These are phyloP conservation scores for Orientallactaga sibirica DNA, from an alignment of 2,797 vertebrate genomes.

Conservation along the genomic window DNA sequence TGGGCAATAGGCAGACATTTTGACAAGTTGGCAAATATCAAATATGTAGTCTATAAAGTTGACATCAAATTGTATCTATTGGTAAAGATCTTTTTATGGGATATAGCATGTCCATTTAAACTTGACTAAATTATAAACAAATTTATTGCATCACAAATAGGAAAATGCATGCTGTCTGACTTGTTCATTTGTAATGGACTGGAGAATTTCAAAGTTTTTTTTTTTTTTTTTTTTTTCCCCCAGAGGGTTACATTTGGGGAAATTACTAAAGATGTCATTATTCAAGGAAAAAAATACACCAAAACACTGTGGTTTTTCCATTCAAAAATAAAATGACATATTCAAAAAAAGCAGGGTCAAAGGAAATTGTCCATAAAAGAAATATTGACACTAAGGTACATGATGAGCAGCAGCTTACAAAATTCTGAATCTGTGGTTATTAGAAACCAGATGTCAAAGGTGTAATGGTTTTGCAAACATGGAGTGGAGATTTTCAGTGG, in stretches of 20 bases:
- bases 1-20: not conserved
- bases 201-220: not conserved
- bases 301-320: no score
- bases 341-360: not conserved
- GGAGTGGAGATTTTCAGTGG: not conserved
- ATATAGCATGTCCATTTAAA: not conserved
- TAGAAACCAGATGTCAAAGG: not conserved
- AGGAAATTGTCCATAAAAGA: not conserved
- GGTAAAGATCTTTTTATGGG: not conserved
- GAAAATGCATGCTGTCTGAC: not conserved
- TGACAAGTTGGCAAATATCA: not conserved
- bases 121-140: not conserved
- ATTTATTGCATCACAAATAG: not conserved
- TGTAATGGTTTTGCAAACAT: not conserved
- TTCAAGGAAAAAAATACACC: slow-evolving; percentile 8
- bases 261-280: not conserved
- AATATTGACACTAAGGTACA: not conserved
- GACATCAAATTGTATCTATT: accelerated
- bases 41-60: not conserved
- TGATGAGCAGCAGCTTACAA: not conserved
- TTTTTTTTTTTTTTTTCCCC: not conserved
- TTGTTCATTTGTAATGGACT: not conserved
- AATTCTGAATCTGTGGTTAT: no score
- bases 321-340: not conserved
- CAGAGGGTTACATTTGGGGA: not conserved